Evolutionary conservation across 2,113 vertebrate species (phyloP).

Genomic region (Peromyscus maniculatus): DNA sequence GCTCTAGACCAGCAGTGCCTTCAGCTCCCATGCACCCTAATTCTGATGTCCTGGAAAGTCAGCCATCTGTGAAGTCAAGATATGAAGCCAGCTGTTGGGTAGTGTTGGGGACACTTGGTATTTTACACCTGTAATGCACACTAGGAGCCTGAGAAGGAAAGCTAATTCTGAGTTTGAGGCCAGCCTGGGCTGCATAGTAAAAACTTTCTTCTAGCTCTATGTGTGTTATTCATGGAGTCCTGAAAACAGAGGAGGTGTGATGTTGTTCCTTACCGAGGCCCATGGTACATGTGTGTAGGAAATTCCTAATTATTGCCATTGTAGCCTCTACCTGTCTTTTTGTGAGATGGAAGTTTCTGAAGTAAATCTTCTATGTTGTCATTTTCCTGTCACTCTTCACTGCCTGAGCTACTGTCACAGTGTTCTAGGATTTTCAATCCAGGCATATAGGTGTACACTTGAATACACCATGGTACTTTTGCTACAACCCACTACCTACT

Average conservation of each 20-base stretch:
- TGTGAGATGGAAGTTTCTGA: not conserved
- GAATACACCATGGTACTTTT: not conserved
- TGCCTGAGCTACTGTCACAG: not conserved
- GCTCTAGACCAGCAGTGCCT: not conserved
- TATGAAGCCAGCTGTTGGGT: not conserved
- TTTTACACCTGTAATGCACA: not conserved
- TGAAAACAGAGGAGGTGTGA: fast-evolving
- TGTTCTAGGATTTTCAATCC: not conserved
- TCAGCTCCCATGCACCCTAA: fast-evolving
- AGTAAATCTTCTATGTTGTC: not conserved
- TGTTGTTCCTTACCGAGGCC: not conserved
- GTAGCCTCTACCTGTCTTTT: not conserved
- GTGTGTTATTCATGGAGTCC: not conserved
- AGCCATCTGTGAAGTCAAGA: not conserved
- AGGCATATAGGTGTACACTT: not conserved
- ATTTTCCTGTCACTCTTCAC: not conserved
- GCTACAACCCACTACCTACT: not conserved
- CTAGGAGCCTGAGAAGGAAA: not conserved
- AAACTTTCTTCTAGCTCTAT: not conserved
- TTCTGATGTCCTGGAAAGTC: fast-evolving
- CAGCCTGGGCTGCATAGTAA: not conserved
- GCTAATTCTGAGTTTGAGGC: not conserved
- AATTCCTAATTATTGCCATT: not conserved
- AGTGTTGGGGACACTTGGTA: not conserved
- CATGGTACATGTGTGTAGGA: not conserved